These are phyloP conservation scores for Dysmachus trigonus DNA, from an alignment of 2,888 invertebrate species.

Conservation along the genomic window DNA sequence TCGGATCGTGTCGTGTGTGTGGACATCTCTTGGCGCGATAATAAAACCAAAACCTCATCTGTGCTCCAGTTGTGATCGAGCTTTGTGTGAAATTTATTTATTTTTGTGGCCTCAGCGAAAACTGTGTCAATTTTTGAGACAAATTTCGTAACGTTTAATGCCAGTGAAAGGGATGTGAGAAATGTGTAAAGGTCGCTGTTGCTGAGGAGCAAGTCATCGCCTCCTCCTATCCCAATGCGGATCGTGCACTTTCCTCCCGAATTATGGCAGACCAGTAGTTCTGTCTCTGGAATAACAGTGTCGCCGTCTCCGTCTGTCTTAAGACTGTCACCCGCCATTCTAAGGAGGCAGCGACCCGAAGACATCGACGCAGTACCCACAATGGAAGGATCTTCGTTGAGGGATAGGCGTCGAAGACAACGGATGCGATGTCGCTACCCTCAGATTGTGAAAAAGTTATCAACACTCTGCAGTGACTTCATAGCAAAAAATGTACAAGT, in stretches of 20 bases:
- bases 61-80: neutral
- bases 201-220: neutral
- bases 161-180: neutral
- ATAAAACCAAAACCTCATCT: neutral
- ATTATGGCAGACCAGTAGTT: conserved; percentile 63
- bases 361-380: conserved; percentile 57
- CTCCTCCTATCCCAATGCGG: conserved; percentile 57
- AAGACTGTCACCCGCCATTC: conserved; percentile 59
- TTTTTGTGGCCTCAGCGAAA: neutral
- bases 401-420: conserved; percentile 50
- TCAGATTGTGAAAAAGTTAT: conserved; percentile 64
- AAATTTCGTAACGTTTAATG: neutral
- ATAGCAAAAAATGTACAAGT: conserved; percentile 67
- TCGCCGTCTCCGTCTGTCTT: conserved; percentile 60
- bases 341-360: conserved; percentile 62
- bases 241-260: conserved; percentile 64
- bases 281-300: conserved; percentile 57
- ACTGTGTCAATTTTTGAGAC: conserved; percentile 2
- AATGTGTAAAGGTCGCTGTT: neutral
- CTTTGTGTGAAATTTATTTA: neutral
- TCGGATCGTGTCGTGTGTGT: neutral
- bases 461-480: conserved; percentile 68
- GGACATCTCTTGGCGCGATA: neutral
- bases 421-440: conserved; percentile 63
- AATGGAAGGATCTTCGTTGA: conserved; percentile 50